phyloP scores from a whole-genome alignment of 2,888 invertebrate species.

The Drosophila subsilvestris region DNA sequence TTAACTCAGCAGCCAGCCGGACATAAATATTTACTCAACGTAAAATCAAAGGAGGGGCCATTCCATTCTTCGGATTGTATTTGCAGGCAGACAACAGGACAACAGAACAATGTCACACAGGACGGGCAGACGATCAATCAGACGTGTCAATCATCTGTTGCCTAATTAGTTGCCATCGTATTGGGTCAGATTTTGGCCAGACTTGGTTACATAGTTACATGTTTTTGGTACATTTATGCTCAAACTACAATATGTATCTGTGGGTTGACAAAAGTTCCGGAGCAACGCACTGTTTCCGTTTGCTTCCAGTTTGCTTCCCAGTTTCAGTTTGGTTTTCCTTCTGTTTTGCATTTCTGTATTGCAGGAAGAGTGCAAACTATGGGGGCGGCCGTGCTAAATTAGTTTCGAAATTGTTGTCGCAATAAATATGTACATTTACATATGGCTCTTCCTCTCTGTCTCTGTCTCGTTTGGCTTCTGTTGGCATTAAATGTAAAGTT shows the following conservation, averaged over 20 bases:
- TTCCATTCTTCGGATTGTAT: not conserved
- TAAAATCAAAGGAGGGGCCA: not conserved
- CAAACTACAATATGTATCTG: conserved; percentile 35
- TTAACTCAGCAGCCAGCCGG: conserved; percentile 15
- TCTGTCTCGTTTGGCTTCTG: not conserved
- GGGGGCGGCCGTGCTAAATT: conserved; percentile 58
- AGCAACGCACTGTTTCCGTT: conserved; percentile 57
- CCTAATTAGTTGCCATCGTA: conserved; percentile 56
- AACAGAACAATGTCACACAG: not conserved
- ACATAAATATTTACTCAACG: conserved; percentile 35
- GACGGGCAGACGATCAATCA: not conserved
- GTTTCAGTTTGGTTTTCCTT: conserved; percentile 32
- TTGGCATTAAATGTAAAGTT: conserved; percentile 19
- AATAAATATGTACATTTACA: conserved; percentile 70
- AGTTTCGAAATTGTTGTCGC: conserved; percentile 72
- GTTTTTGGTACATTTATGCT: conserved; percentile 67
- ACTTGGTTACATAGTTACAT: conserved; percentile 39
- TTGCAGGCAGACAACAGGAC: conserved; percentile 13
- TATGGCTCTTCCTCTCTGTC: conserved; percentile 15
- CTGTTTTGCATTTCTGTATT: conserved; percentile 57
- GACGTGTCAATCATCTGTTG: not conserved
- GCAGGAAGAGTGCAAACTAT: not conserved
- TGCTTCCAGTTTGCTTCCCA: conserved; percentile 50
- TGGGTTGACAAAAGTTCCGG: conserved; percentile 68
- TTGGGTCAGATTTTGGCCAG: conserved; percentile 29